Percentiles rank a stretch among this genome's conserved stretches.
Evolutionary conservation across 2,797 vertebrate genomes (phyloP).

Genomic region (Gorsachius magnificus): DNA sequence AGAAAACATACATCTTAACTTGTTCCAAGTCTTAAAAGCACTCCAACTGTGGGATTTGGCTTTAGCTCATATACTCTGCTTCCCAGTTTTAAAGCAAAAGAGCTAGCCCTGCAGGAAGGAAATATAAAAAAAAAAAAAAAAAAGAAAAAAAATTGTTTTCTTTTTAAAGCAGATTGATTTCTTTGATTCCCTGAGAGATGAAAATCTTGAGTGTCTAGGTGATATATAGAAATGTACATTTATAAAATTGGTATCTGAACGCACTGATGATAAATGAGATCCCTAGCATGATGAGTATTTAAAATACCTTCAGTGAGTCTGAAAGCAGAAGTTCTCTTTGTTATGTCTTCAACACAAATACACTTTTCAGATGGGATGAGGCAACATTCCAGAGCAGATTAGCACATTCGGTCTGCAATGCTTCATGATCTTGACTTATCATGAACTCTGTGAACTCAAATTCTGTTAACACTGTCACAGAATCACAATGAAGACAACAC

Average conservation of each 20-base stretch:
- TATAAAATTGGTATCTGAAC: background rate
- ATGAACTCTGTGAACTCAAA: conserved; percentile 23
- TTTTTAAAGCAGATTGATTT: background rate
- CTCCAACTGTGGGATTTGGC: background rate
- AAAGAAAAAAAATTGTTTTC: too few species aligned
- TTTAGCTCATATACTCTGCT: background rate
- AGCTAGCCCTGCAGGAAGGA: background rate
- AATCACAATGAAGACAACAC: background rate
- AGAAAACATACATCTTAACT: background rate
- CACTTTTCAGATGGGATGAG: conserved; percentile 7
- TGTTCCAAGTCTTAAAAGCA: background rate
- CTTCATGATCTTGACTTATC: conserved; percentile 35
- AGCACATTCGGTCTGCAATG: conserved; percentile 22
- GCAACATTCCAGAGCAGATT: conserved; percentile 48
- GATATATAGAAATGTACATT: background rate
- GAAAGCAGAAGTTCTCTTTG: background rate
- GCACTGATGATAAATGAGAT: background rate
- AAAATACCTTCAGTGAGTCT: background rate
- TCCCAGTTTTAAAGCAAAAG: background rate
- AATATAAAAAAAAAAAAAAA: background rate
- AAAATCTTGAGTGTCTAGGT: background rate
- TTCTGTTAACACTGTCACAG: background rate
- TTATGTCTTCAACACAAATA: conserved; percentile 37
- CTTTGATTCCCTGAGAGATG: background rate
- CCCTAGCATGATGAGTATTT: background rate